Evolutionary conservation across 2,113 vertebrate species (phyloP), one percentile per base, ranked within the genome.

Genomic region (Seriola dumerili): DNA sequence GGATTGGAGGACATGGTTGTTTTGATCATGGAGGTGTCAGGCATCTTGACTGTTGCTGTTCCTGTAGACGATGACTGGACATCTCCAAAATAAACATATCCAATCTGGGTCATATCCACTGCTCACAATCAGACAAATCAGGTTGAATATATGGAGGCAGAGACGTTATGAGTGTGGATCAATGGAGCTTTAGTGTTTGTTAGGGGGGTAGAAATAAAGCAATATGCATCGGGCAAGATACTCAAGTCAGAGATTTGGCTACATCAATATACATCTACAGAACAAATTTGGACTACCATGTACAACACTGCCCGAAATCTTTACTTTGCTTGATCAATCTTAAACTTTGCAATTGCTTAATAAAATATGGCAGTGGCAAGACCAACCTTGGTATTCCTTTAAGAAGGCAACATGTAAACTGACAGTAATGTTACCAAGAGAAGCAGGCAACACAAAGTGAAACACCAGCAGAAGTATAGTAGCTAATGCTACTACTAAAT

Each of bases 1-100:
- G 83, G 50, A 79, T 80, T 32, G 76, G 75, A 88, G 77, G 86
- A 89, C 83, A 75, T 10, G 61, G 64, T 63, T 83, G 83, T 90
- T 91, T 89, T 86, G 75, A 88, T 91, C 76, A 83, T 12, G 12
- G 38, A 80, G 67, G 75, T 58, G 68, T 78, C 50, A 40, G 63
- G 52, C 38, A 69, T 80, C 77, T 72, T 55, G 61, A 84, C 69
- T 81, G 50, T 65, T 73, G 32, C 59, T 70, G 63, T 65, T 80
- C 54, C 63, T 10, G 14, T 29, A 19, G 29, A 74, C 12, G 19
- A 25, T 61, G 64, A 68, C 17, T 12, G n/a, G 23, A 40, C 52
- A 32, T 2, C 29, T 59, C 67, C 55, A 80, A 69, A 74, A 80
- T 61, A 74, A 83, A 72, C 50, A 23, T 21, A n/a, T 72, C 44